phyloP scores from a whole-genome alignment of 2,888 invertebrate species.

The Euproctis similis region DNA sequence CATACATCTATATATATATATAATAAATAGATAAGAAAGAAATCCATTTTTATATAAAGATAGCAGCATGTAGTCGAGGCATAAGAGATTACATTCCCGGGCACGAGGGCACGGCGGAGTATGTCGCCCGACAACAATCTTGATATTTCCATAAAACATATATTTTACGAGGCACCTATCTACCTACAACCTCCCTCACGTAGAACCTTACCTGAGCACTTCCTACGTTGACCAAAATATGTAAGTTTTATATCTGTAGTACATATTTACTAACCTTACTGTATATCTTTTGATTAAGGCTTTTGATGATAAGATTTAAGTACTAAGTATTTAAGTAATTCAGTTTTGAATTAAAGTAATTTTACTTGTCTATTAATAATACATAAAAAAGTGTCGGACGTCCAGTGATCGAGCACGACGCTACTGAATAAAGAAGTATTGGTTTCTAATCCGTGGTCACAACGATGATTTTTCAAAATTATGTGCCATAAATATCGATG shows the following conservation, averaged over 20 bases:
- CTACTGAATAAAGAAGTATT: too few species aligned
- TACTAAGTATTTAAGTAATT: too few species aligned
- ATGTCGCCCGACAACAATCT: constrained; percentile 55
- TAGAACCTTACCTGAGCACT: constrained; percentile 15
- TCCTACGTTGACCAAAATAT: constrained; percentile 30
- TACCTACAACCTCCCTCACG: constrained; percentile 36
- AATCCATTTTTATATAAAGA: constrained; percentile 23
- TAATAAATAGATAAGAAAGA: constrained; percentile 12
- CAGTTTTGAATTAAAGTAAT: too few species aligned
- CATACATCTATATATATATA: not conserved
- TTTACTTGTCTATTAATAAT: too few species aligned
- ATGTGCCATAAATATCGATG: too few species aligned
- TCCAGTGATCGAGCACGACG: too few species aligned
- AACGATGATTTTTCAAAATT: too few species aligned
- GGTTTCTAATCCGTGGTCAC: too few species aligned
- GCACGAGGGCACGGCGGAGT: constrained; percentile 33
- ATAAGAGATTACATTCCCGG: constrained; percentile 45
- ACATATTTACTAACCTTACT: too few species aligned
- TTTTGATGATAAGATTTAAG: too few species aligned
- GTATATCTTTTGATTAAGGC: too few species aligned
- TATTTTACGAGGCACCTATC: constrained; percentile 53
- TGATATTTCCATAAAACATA: constrained; percentile 66
- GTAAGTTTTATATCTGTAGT: constrained; percentile 18
- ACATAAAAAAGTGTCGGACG: too few species aligned
- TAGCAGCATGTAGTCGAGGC: constrained; percentile 31